Percentiles rank a stretch among this genome's conserved stretches.
Conservation (phyloP, 2,113 vertebrate species). For the Semnornis frantzii region DNA sequence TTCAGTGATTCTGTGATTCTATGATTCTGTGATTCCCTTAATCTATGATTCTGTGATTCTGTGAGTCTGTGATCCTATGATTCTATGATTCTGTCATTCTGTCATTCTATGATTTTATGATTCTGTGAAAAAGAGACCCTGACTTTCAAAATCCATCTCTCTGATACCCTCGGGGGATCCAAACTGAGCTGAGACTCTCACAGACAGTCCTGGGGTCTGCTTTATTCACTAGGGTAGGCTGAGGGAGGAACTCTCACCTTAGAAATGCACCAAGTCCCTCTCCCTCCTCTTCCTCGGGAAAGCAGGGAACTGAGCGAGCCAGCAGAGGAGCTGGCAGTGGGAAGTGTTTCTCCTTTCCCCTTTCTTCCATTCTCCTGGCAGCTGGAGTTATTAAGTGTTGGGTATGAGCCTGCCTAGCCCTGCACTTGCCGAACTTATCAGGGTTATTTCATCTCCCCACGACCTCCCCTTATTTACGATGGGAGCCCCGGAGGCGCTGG, state of each 20-base stretch:
- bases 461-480: constrained; percentile 4
- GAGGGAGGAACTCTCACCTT: neutral
- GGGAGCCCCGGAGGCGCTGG: constrained; percentile 34
- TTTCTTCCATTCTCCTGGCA: neutral
- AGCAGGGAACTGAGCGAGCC: neutral
- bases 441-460: constrained; percentile 22
- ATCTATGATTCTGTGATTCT: too few species aligned
- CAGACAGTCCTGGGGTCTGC: fast-evolving
- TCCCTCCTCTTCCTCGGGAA: neutral
- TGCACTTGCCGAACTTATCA: constrained; percentile 1
- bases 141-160: neutral
- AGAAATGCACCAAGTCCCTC: neutral
- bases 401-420: neutral
- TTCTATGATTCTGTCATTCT: too few species aligned
- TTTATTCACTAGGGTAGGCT: neutral
- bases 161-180: neutral
- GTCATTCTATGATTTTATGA: too few species aligned
- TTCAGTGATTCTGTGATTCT: too few species aligned
- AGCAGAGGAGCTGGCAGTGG: neutral
- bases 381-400: neutral
- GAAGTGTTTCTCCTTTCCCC: neutral
- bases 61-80: too few species aligned
- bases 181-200: fast-evolving
- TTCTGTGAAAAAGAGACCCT: neutral
- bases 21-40: too few species aligned